These are phyloP conservation scores for Philhelius pedissequus DNA, from an alignment of 2,888 invertebrate species.

Conservation along the genomic window DNA sequence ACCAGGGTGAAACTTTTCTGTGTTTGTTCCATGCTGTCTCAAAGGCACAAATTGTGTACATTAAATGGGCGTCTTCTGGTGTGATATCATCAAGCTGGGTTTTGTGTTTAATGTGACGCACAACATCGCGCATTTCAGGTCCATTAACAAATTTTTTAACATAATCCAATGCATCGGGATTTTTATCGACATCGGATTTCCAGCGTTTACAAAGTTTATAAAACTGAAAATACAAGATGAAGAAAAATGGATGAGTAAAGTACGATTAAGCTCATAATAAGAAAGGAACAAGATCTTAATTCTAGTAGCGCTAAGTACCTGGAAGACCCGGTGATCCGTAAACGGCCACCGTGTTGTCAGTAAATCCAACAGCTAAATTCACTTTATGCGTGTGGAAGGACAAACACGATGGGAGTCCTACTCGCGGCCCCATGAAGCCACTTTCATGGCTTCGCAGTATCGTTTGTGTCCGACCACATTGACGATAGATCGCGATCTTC, in stretches of 20 bases:
- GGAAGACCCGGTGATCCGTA: constrained; percentile 80
- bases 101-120: constrained; percentile 80
- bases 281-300: background rate
- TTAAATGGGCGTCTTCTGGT: constrained; percentile 82
- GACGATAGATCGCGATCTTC: constrained; percentile 88
- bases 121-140: constrained; percentile 80
- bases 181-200: constrained; percentile 85
- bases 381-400: constrained; percentile 93
- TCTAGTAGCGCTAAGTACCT: constrained; percentile 71
- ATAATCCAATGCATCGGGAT: constrained; percentile 82
- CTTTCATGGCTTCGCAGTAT: constrained; percentile 91
- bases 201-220: constrained; percentile 88
- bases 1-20: constrained; percentile 86
- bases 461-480: constrained; percentile 86
- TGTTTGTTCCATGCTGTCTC: constrained; percentile 89
- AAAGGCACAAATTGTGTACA: constrained; percentile 88
- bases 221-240: constrained; percentile 81
- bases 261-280: too few relatives aligned
- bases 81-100: constrained; percentile 83
- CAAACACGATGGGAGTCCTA: constrained; percentile 92
- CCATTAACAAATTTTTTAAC: constrained; percentile 81
- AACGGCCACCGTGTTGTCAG: constrained; percentile 91
- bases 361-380: constrained; percentile 90
- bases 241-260: background rate
- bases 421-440: constrained; percentile 92